phyloP scores from a whole-genome alignment of 1,140 invertebrate species.

The Neelides sp. region DNA sequence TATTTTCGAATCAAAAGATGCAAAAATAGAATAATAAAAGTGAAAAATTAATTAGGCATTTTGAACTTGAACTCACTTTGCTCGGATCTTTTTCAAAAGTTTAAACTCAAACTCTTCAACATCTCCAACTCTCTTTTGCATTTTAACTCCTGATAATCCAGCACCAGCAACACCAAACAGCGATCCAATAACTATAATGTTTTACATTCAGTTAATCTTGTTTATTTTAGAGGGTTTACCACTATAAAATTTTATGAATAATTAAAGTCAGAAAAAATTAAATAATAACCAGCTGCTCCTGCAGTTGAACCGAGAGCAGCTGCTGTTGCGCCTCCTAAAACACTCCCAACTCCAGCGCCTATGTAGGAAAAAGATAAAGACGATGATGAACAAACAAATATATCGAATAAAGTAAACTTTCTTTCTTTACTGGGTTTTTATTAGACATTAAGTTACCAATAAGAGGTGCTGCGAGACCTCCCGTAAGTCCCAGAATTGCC shows the following conservation, averaged over 20 bases:
- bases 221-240: too few species aligned
- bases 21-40: not conserved
- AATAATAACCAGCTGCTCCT: too few species aligned
- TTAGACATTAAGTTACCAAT: constrained; percentile 46
- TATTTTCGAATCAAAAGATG: too few species aligned
- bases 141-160: constrained; percentile 50
- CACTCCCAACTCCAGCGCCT: constrained; percentile 44
- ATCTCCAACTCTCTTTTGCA: constrained; percentile 56
- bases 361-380: constrained; percentile 3
- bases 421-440: too few species aligned
- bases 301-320: constrained; percentile 44
- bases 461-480: constrained; percentile 52
- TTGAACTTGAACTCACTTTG: constrained; percentile 20
- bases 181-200: constrained; percentile 52
- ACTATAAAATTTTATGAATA: too few species aligned
- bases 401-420: too few species aligned
- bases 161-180: constrained; percentile 57
- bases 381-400: too few species aligned
- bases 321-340: constrained; percentile 45
- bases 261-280: too few species aligned
- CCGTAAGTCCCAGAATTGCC: constrained; percentile 51
- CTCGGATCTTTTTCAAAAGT: constrained; percentile 35
- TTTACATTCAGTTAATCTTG: too few species aligned
- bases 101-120: constrained; percentile 59
- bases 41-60: not conserved